Base-by-base conservation (phyloP, 1,140 invertebrate species). In the Drosophila albomicans region DNA sequence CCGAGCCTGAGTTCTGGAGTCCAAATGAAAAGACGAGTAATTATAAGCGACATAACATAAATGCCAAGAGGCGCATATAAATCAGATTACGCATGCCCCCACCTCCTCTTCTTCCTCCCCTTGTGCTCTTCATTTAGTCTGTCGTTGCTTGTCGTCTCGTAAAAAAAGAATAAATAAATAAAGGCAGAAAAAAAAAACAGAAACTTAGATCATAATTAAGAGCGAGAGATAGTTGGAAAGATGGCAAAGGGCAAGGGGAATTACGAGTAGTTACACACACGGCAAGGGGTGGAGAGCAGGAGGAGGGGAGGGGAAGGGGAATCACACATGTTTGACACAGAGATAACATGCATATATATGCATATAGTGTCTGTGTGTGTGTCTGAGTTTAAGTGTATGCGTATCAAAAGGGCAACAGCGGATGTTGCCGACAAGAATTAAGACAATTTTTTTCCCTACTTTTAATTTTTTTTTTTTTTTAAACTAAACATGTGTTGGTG, bases 51-150 rank as follows among this genome's bases (percentile, higher is more conserved):
- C 71, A 75, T 70, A 82, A 79, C 79, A 86, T 86, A 82, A 86
- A 86, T 77, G 82, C 79, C 82, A 70, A 82, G 75, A 75, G 80
- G 59, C 78, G 71, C 67, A 70, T 82, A 87, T 86, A 86, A 87
- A 86, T 86, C 82, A 86, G 78, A 67, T 77, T 73, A 69, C 66
- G 32, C n/a, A 35, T 11, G n/a, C 25, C 38, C 62, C 3, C n/a
- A 11, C 13, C 8, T 15, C 10, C 0, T 11, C 3, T 32, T 3
- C n/a, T 2, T 1, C 28, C 25, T 7, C 20, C 13, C 20, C 20
- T 25, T 25, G 20, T 25, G 20, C 20, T 25, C 20, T 25, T n/a
- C 11, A n/a, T 3, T 51, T 8, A 32, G 8, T 52, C 11, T 43
- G 41, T 43, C 8, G 6, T 38, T 38, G 35, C 35, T 38, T 38